A percentile compares a stretch with the other conserved stretches of the same genome.
These are phyloP conservation scores for Drosophila lacertosa DNA, from an alignment of 1,140 invertebrate genomes.

Conservation along the genomic window DNA sequence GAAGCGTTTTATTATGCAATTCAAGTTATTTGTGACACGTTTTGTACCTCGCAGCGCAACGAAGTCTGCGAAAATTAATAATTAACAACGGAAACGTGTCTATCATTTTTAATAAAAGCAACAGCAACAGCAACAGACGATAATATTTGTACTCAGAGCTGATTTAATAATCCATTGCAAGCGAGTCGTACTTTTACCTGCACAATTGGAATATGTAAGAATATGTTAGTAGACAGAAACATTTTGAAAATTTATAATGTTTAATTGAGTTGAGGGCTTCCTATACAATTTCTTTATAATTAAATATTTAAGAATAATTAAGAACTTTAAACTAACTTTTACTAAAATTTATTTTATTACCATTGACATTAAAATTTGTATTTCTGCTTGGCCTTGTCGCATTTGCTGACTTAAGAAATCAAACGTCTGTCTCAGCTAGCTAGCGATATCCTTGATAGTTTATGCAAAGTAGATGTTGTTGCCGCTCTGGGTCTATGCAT, in stretches of 20 bases:
- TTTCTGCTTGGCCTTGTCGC: neutral
- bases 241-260: no score
- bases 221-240: no score
- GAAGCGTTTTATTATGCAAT: slow-evolving; percentile 79
- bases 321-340: no score
- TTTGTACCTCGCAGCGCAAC: slow-evolving; percentile 27
- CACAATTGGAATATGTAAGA: no score
- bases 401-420: slow-evolving; percentile 10
- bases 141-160: slow-evolving; percentile 18
- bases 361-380: neutral
- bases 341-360: no score
- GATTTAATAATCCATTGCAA: slow-evolving; percentile 34
- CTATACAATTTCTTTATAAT: no score
- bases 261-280: no score
- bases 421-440: neutral
- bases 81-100: slow-evolving; percentile 70
- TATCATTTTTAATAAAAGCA: slow-evolving; percentile 56
- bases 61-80: slow-evolving; percentile 66
- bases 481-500: slow-evolving; percentile 28
- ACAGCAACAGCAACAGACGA: neutral
- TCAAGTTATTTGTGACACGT: slow-evolving; percentile 73
- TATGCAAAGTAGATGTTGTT: slow-evolving; percentile 11
- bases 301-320: no score
- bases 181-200: neutral
- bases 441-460: neutral